A percentile compares a stretch with the other conserved stretches of the same genome.
Conservation (phyloP, 2,797 vertebrate species). For the Mus minutoides region DNA sequence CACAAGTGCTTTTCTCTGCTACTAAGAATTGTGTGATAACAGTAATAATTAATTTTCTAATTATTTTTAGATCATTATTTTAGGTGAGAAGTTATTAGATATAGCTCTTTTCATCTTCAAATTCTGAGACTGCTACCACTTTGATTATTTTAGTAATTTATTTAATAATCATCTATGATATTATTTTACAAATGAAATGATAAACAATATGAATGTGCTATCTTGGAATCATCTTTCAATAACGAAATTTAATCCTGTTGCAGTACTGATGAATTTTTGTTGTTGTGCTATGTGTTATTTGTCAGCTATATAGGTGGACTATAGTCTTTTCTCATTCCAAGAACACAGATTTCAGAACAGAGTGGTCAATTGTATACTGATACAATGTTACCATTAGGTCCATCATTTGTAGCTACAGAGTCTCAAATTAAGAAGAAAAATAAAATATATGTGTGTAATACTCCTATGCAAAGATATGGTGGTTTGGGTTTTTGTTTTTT, state of each 20-base stretch:
- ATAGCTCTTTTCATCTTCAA: constrained; percentile 31
- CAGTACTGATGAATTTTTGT: not conserved
- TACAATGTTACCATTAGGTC: not conserved
- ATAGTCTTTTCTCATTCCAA: constrained; percentile 55
- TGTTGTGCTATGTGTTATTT: not conserved
- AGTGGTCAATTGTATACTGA: not conserved
- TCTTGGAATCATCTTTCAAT: constrained; percentile 27
- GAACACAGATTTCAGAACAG: constrained; percentile 27
- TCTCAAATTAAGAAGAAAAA: not conserved
- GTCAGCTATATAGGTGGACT: not conserved
- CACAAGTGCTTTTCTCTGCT: not conserved
- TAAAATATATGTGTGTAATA: not conserved
- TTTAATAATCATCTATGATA: constrained; percentile 30
- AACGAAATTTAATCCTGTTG: constrained; percentile 14
- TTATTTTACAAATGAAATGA: constrained; percentile 43
- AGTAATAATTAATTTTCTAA: not conserved
- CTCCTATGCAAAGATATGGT: constrained; percentile 12
- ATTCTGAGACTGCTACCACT: not conserved
- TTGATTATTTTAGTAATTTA: constrained; percentile 53
- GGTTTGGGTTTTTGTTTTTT: not conserved
- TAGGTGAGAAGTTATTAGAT: not conserved
- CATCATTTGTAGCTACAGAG: not conserved
- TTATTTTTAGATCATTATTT: constrained; percentile 3
- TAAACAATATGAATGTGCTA: constrained; percentile 30
- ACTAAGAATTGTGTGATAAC: not conserved